Evolutionary conservation across 2,888 invertebrate genomes (phyloP), one percentile per base, ranked within the genome.

Genomic region (Eupelmus urozonus): DNA sequence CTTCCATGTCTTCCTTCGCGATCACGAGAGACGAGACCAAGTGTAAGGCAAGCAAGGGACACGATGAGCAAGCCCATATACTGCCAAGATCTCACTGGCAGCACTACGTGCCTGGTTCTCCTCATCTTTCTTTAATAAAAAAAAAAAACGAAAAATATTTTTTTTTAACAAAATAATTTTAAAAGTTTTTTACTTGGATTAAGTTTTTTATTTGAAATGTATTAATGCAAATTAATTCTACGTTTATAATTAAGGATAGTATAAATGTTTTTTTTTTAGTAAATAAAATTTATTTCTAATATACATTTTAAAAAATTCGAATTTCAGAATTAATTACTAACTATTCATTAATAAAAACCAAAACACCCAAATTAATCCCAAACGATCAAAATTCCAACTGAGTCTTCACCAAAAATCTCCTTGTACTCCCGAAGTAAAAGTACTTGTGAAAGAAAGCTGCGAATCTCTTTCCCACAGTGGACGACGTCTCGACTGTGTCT

Each of bases 11-110:
- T 85, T 63, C 88, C 88, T 81, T 87, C 88, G 23, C 88, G 85
- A 67, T 88, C 89, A 25, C 89, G 83, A 23, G 88, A 87, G 18
- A 88, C 87, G 34, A 84, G 83, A 18, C 89, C 89, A 13, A 89
- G 81, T 0, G 89, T 88, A 34, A 88, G 78, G 57, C 89, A 89
- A 18, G 88, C 87, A 3, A 89, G 82, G 13, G 89, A 89, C 18
- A 89, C 87, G 20, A 88, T 80, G 80, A 89, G 81, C 2, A 89
- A 82, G 0, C 89, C 89, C 25, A 86, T 83, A 74, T 88, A 88
- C 69, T 87, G 88, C 89, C 88, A 88, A 2, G 88, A 88, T 73
- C 83, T 83, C 4, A 89, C 88, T 7, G 88, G 88, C 77, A 88
- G 78, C 7, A 87, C 87, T 7, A 88, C 83, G 84, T 88, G 85